Percentiles rank a stretch among this genome's conserved stretches.
Evolutionary conservation across 2,797 vertebrate genomes (phyloP).

Genomic region (Cygnus olor): DNA sequence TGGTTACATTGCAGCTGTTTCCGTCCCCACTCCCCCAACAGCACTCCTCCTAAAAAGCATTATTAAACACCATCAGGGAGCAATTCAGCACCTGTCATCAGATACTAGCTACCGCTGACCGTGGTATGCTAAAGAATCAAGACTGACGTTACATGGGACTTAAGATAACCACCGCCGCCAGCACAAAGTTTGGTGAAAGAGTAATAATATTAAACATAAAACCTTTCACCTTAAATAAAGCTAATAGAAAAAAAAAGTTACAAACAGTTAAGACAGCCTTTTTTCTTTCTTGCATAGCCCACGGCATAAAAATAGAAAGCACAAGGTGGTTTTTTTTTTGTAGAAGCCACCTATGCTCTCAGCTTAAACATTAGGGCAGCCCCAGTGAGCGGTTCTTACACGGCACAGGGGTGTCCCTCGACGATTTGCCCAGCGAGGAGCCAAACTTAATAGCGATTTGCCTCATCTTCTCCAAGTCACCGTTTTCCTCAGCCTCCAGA

Average conservation of each 20-base stretch:
- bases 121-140: too few species aligned
- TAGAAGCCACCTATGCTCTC: neutral
- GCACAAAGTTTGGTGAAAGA: neutral
- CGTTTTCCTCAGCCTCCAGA: constrained; percentile 93
- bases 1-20: neutral
- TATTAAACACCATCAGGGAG: neutral
- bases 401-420: constrained; percentile 86
- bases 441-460: constrained; percentile 95
- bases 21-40: neutral
- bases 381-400: constrained; percentile 81
- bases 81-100: neutral
- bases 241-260: neutral
- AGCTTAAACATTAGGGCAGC: too few species aligned
- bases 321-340: neutral
- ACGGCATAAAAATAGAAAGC: neutral
- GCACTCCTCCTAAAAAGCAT: neutral
- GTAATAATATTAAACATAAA: neutral
- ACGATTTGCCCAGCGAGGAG: constrained; percentile 86
- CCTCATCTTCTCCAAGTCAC: constrained; percentile 94
- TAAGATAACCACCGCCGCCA: neutral
- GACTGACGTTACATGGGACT: too few species aligned
- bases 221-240: neutral
- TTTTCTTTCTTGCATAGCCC: neutral
- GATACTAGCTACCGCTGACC: neutral
- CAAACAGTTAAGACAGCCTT: too few species aligned